phyloP scores from a whole-genome alignment of 2,888 invertebrate species.

The Rotaria macrura region DNA sequence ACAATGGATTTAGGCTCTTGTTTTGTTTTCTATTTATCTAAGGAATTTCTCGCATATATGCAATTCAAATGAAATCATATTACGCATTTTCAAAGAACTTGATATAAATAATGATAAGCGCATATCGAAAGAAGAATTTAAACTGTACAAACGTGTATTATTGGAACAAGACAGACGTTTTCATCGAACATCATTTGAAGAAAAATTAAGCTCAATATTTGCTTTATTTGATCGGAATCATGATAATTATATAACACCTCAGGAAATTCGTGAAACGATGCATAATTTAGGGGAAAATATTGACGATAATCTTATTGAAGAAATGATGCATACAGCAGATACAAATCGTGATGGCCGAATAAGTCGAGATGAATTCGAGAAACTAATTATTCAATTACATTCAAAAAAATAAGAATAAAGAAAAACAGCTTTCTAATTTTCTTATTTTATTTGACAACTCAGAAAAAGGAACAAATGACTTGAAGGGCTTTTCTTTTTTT shows the following conservation, averaged over 20 bases:
- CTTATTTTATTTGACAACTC: neutral
- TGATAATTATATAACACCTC: neutral
- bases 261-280: constrained; percentile 8
- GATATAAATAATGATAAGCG: neutral
- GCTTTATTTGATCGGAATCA: neutral
- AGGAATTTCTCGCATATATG: neutral
- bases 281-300: neutral
- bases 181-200: neutral
- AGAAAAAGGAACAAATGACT: neutral
- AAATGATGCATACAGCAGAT: neutral
- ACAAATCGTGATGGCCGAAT: neutral
- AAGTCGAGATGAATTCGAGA: constrained; percentile 1
- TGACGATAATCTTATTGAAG: neutral
- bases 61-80: neutral
- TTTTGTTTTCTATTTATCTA: neutral
- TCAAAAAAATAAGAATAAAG: neutral
- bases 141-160: neutral
- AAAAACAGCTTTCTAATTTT: neutral
- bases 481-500: neutral
- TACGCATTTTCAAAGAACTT: neutral
- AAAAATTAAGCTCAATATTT: neutral
- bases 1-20: too few species aligned
- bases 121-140: neutral
- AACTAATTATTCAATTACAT: neutral
- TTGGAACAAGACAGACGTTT: neutral